Evolutionary conservation across 2,113 vertebrate species (phyloP), one percentile per base, ranked within the genome.

Genomic region (Orthonyx spaldingii): DNA sequence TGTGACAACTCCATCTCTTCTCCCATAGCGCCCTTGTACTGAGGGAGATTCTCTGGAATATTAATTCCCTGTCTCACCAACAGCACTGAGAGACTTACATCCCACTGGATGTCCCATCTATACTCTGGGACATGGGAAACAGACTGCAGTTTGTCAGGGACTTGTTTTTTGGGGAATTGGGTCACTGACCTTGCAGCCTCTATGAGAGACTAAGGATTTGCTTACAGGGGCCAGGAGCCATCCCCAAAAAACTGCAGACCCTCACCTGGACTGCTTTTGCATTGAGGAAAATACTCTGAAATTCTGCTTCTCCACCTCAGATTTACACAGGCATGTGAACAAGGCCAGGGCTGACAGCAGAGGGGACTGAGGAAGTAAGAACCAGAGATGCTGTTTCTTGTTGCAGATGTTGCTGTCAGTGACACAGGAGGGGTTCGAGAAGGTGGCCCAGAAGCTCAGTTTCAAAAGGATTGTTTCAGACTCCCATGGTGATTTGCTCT

Each of bases 91-190:
- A 71, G 1, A 10, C 13, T 46, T 21, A 12, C 10, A 32, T 57
- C 22, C n/a, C 46, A 35, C 23, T 7, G 22, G 4, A 37, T 84
- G 16, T 18, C 55, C 56, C 23, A 53, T 28, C 15, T 18, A 2
- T 12, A 10, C n/a, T 5, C 30, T 11, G 11, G 16, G 16, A 44
- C 37, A 65, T 0, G 1, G 20, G 14, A 20, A 59, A 53, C 19
- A 90, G n/a, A 46, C 6, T 5, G 16, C 59, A 46, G 4, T 33
- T 75, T 37, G 20, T 27, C 59, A 71, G 2, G 7, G 5, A 3
- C 17, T 60, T 42, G 2, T n/a, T 81, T 53, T 35, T 33, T 0
- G 4, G 19, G 16, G 4, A 68, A 14, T 66, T 41, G 18, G 18
- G 26, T 76, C 53, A 53, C 24, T 57, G 32, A 32, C 21, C 11